A percentile compares a stretch with the other conserved stretches of the same genome.
Evolutionary conservation across 92 coral and sea anemone genomes (phyloP).

Genomic region (Parazoanthus swiftii): DNA sequence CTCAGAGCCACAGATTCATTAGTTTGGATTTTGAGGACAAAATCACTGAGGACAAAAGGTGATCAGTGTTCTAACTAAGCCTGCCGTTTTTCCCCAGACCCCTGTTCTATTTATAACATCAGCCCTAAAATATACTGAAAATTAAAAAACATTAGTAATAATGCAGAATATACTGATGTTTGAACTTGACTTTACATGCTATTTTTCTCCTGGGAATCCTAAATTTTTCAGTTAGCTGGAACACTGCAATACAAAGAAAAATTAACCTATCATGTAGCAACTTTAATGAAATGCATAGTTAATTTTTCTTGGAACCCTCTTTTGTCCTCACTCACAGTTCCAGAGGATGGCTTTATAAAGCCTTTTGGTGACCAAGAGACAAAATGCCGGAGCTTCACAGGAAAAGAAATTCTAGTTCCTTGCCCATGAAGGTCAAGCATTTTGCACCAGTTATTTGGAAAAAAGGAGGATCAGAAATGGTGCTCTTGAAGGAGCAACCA

Average conservation of each 20-base stretch:
- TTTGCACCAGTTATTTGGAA: constrained; percentile 46
- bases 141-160: background rate
- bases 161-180: background rate
- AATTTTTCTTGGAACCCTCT: constrained; percentile 59
- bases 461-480: constrained; percentile 31
- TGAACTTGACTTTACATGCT: background rate
- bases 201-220: background rate
- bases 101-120: constrained; percentile 2
- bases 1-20: constrained; percentile 9
- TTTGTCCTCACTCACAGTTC: constrained; percentile 26
- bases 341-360: background rate
- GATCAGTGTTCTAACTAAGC: background rate
- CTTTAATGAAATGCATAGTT: constrained; percentile 55
- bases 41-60: constrained; percentile 5
- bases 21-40: background rate
- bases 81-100: background rate
- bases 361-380: constrained; percentile 62
- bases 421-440: constrained; percentile 62
- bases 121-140: constrained; percentile 6
- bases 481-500: constrained; percentile 48
- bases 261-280: constrained; percentile 5
- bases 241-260: background rate
- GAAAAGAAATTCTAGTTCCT: constrained; percentile 52
- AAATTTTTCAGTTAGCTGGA: background rate
- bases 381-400: constrained; percentile 52